phyloP scores from a whole-genome alignment of 1,140 invertebrate genomes.

The Musca vetustissima region DNA sequence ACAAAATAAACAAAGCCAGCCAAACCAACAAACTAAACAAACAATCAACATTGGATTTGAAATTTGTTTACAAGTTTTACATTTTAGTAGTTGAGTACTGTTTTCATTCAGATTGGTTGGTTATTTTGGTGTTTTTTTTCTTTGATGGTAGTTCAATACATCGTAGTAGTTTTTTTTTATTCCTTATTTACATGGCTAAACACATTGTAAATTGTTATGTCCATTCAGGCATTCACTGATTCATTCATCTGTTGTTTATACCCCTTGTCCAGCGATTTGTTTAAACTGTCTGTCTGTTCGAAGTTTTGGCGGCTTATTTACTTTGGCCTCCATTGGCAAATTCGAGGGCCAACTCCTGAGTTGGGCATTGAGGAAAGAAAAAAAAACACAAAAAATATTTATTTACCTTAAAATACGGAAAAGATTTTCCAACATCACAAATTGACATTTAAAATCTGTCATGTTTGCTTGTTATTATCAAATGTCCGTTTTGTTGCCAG shows the following conservation, averaged over 20 bases:
- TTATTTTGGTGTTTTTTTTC: neutral
- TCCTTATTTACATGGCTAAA: neutral
- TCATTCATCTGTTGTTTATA: too few species aligned
- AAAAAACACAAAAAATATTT: too few species aligned
- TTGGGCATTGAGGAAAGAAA: too few species aligned
- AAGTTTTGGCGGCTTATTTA: too few species aligned
- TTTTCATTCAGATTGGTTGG: too few species aligned
- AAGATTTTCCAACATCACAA: neutral
- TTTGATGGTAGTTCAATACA: neutral
- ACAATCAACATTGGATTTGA: neutral
- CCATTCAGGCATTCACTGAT: too few species aligned
- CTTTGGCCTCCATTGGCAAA: too few species aligned
- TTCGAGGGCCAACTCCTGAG: too few species aligned
- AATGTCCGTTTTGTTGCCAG: neutral
- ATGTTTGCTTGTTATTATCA: conserved; percentile 22
- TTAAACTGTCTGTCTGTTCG: too few species aligned
- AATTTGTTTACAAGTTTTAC: neutral
- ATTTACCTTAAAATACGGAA: too few species aligned
- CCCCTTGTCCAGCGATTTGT: too few species aligned
- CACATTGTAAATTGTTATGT: conserved; percentile 16
- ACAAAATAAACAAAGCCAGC: neutral
- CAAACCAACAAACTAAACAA: neutral
- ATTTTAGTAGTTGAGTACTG: neutral
- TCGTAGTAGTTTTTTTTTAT: too few species aligned
- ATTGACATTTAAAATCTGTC: conserved; percentile 20